Evolutionary conservation across 2,888 invertebrate species (phyloP), one percentile per base, ranked within the genome.

Genomic region (Pyrochroa serraticornis): DNA sequence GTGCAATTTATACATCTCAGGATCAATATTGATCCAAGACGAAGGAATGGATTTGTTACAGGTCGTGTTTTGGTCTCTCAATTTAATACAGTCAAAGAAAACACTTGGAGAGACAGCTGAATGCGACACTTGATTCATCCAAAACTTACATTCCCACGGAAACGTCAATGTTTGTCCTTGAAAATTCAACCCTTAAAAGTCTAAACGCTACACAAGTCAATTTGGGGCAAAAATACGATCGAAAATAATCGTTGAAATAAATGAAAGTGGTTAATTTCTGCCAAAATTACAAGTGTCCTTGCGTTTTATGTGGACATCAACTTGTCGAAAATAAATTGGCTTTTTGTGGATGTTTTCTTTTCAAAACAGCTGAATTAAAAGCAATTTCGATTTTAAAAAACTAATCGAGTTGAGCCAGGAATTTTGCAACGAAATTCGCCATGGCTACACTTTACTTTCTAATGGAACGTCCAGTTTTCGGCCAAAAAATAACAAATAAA

Each of bases 1-100:
- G 69, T 69, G 67, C 63, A 70, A 67, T 69, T 63, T 65, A 67
- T 64, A 43, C 47, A 35, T 22, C 22, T 22, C 22, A 65, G 65
- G 62, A 63, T 69, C 64, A 71, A 70, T 70, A 71, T 70, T 68
- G 67, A 67, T 65, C 10, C 52, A 53, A 51, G 65, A 54, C 62
- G 62, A 56, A n/a, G 58, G 62, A 65, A 66, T 63, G 57, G 61
- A 65, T 63, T 62, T 58, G 62, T 57, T 65, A 55, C 58, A 58
- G 62, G 64, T 54, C 48, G 59, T 60, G 54, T 63, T 66, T 63
- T 66, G 60, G 59, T 61, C 62, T 62, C 46, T 56, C 45, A 52
- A 58, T 53, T 62, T 65, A 55, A 64, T 60, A 60, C 55, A 47
- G 46, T 61, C 49, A 60, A 51, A 42, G 60, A 49, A 58, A 54